Evolutionary conservation across 2,888 invertebrate genomes (phyloP), one percentile per base, ranked within the genome.

Genomic region (Cybosia mesomella): DNA sequence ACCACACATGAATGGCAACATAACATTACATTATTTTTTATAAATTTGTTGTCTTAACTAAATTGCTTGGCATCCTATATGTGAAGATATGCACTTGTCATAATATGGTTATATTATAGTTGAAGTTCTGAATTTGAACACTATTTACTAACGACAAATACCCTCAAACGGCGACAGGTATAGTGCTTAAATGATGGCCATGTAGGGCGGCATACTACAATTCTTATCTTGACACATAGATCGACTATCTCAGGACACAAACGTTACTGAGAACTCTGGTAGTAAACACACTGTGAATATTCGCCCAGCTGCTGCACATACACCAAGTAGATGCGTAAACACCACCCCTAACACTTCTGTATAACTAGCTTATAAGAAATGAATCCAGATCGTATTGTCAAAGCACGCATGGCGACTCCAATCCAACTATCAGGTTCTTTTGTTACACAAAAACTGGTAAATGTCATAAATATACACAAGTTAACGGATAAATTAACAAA

Each of bases 341-440:
- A 79, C 65, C 66, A 28, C 64, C 58, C 60, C 24, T 59, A 21
- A 34, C 58, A 11, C 55, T 60, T 73, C 53, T 54, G 64, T 67
- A 59, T 39, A 58, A 49, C 9, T 57, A 60, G 32, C 64, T 72
- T 28, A 53, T 64, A 58, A 66, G 49, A 59, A 67, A 57, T 57
- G 62, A 66, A 71, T 5, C 72, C 67, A 79, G 69, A 79, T 82
- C 73, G 73, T 83, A 80, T 85, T 89, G 90, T 89, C 89, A 89
- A 86, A 88, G 87, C 89, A 92, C 93, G 91, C 93, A 93, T 93
- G 94, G 93, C 91, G 91, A 89, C 88, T 84, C 73, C 67, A 77
- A 68, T 70, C 34, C 66, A 67, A 64, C 64, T 71, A 73, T 66
- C 70, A 76, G 66, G 70, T 73, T 74, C 73, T 76, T 75, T 80